Conservation (phyloP, 2,113 vertebrate genomes). For the Scalopus aquaticus region DNA sequence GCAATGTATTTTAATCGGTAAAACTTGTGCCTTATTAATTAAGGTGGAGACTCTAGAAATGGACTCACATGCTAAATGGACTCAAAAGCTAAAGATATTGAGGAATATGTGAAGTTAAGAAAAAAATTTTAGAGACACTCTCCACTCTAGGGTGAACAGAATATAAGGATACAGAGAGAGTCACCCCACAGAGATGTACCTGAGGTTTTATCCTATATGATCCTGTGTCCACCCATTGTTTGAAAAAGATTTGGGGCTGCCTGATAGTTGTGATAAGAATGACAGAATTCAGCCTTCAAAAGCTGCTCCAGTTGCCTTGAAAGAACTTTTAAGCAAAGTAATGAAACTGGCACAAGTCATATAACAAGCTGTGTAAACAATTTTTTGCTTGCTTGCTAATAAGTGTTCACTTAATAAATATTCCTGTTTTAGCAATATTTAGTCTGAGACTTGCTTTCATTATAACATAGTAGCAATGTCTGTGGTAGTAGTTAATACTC, state of each 20-base stretch:
- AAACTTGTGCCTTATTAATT: neutral
- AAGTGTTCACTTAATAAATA: neutral
- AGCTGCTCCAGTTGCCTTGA: neutral
- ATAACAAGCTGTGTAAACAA: neutral
- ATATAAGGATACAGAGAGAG: neutral
- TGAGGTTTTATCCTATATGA: neutral
- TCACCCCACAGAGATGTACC: neutral
- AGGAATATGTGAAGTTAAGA: neutral
- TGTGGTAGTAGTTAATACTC: neutral
- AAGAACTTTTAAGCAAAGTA: neutral
- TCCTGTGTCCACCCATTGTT: neutral
- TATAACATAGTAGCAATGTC: neutral
- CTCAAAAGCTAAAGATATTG: constrained; percentile 30
- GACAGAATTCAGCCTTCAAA: neutral
- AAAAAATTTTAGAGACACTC: neutral
- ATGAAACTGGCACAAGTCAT: neutral
- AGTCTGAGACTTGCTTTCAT: neutral
- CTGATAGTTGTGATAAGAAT: neutral
- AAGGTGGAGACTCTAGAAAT: neutral
- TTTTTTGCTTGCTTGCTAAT: neutral
- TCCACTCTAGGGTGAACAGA: neutral
- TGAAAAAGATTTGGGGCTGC: neutral
- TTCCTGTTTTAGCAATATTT: neutral
- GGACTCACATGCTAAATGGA: neutral
- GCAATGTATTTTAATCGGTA: neutral